A percentile compares a stretch with the other conserved stretches of the same genome.
These are phyloP conservation scores for Molorchus minor DNA, from an alignment of 2,888 invertebrate genomes.

Conservation along the genomic window DNA sequence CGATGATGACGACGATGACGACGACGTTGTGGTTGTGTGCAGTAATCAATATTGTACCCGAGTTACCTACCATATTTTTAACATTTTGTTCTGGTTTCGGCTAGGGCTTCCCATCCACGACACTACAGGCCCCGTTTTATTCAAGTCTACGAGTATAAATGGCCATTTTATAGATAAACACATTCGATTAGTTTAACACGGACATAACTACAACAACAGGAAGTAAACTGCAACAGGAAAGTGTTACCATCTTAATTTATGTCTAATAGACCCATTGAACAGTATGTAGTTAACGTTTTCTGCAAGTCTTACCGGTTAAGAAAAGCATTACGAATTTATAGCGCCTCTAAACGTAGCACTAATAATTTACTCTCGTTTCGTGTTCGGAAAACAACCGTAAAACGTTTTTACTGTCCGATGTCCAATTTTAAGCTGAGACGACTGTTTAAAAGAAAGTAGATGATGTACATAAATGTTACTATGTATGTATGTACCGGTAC, in stretches of 20 bases:
- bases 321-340: constrained; percentile 10
- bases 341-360: constrained; percentile 6
- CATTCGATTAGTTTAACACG: background rate
- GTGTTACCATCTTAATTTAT: constrained; percentile 1
- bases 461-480: no score
- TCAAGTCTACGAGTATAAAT: background rate
- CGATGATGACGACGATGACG: no score
- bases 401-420: background rate
- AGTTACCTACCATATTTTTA: no score
- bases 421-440: background rate
- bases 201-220: background rate
- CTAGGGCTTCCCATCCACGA: no score
- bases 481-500: no score
- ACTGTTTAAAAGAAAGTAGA: no score
- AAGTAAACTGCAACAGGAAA: background rate
- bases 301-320: constrained; percentile 6
- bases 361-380: constrained; percentile 9
- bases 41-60: no score
- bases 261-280: constrained; percentile 1
- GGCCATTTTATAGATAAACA: background rate
- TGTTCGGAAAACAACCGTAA: constrained; percentile 8
- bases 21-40: no score
- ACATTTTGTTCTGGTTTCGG: no score
- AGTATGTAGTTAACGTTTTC: constrained; percentile 8
- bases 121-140: background rate